A percentile compares a stretch with the other conserved stretches of the same genome.
Conservation (phyloP, 1,140 invertebrate species). For the Ptiloglossa arizonensis region DNA sequence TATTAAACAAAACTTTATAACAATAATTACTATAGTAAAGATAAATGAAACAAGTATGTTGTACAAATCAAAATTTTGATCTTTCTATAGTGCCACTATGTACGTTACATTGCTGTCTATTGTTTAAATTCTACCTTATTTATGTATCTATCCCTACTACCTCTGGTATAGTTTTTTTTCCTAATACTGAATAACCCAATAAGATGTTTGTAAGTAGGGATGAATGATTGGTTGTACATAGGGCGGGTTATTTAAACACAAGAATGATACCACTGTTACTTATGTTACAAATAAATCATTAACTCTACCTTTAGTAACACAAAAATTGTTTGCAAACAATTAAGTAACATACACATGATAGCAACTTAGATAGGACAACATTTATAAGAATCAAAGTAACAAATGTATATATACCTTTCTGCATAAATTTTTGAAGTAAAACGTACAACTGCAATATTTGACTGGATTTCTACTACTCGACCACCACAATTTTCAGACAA, state of each 20-base stretch:
- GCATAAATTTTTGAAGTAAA: conserved; percentile 88
- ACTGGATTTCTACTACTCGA: conserved; percentile 85
- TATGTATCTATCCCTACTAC: conserved; percentile 71
- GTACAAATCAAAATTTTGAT: conserved; percentile 44
- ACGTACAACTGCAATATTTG: conserved; percentile 86
- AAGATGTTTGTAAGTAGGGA: not conserved
- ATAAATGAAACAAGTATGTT: conserved; percentile 36
- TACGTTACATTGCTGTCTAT: conserved; percentile 69
- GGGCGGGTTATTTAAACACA: conserved; percentile 48
- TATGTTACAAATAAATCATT: not conserved
- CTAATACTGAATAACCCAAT: conserved; percentile 18
- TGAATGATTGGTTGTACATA: conserved; percentile 12
- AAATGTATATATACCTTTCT: conserved; percentile 84
- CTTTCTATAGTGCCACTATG: conserved; percentile 50
- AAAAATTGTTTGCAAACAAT: not conserved
- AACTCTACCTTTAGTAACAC: not conserved
- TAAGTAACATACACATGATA: not conserved
- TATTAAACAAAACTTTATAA: conserved; percentile 32
- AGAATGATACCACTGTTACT: not conserved
- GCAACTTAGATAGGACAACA: conserved; percentile 2
- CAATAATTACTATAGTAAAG: conserved; percentile 17
- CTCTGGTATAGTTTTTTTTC: not conserved
- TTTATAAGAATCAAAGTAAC: not conserved
- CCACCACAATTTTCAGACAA: conserved; percentile 92
- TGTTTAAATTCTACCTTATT: conserved; percentile 69